A percentile compares a stretch with the other conserved stretches of the same genome.
These are phyloP conservation scores for Aphelocoma coerulescens DNA, from an alignment of 2,113 vertebrate genomes.

Conservation along the genomic window DNA sequence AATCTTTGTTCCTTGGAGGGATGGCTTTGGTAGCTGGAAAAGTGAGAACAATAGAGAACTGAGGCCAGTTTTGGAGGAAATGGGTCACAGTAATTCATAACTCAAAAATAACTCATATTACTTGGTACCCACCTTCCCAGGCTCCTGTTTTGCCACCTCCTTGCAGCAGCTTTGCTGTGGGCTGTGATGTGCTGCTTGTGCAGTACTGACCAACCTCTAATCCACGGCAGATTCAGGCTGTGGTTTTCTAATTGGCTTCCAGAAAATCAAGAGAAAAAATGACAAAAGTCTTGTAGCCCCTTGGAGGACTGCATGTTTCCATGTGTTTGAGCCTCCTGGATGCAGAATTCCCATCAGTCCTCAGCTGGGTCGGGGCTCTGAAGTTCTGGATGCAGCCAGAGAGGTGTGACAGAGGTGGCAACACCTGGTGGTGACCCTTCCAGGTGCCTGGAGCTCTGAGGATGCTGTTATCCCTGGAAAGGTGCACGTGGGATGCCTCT, in stretches of 20 bases:
- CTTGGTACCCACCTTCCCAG: background rate
- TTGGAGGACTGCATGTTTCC: background rate
- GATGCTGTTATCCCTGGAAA: background rate
- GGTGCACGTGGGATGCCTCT: background rate
- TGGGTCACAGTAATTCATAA: background rate
- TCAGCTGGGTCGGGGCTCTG: fast-evolving
- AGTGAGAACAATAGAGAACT: background rate
- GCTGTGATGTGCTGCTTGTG: background rate
- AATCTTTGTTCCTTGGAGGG: background rate
- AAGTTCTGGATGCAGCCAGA: background rate
- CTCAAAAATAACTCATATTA: background rate
- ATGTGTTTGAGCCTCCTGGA: background rate
- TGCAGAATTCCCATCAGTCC: background rate
- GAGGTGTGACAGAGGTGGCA: background rate
- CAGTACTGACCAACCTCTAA: background rate
- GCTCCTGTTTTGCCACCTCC: background rate
- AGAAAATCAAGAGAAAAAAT: background rate
- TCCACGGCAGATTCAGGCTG: fast-evolving
- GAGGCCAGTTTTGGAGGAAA: background rate
- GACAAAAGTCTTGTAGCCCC: background rate
- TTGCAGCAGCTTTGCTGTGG: background rate
- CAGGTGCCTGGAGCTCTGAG: background rate
- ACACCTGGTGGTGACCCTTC: fast-evolving
- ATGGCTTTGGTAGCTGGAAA: background rate
- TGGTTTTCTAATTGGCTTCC: background rate